Conservation (phyloP, 2,888 invertebrate genomes). For the Agrotis clavis region DNA sequence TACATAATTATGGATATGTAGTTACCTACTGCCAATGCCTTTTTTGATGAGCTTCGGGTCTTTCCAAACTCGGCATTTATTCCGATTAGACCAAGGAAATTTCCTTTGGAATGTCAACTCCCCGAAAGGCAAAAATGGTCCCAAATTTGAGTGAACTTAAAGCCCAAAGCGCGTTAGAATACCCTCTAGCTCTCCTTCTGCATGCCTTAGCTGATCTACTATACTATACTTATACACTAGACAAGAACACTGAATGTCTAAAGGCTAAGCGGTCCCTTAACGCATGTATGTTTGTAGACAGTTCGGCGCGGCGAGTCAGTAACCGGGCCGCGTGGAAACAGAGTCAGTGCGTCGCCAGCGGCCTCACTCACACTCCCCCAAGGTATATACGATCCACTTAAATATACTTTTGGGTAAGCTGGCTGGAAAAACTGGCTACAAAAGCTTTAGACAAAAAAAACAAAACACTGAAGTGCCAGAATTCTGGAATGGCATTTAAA, state of each 20-base stretch:
- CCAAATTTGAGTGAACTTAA: background rate
- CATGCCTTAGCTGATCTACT: slow-evolving; percentile 57
- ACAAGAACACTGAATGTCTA: slow-evolving; percentile 69
- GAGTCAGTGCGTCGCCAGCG: slow-evolving; percentile 96
- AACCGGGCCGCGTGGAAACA: slow-evolving; percentile 96
- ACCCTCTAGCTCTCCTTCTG: slow-evolving; percentile 43
- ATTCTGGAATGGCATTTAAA: background rate
- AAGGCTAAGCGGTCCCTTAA: slow-evolving; percentile 90
- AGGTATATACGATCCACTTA: slow-evolving; percentile 73
- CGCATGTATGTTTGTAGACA: slow-evolving; percentile 96
- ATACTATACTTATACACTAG: slow-evolving; percentile 66
- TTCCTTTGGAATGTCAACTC: no score
- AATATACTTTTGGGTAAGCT: slow-evolving; percentile 11
- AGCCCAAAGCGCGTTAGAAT: slow-evolving; percentile 8
- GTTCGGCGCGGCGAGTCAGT: slow-evolving; percentile 96
- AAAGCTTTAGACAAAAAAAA: slow-evolving; percentile 10
- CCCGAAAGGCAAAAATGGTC: no score
- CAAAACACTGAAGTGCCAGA: background rate
- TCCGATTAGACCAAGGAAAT: background rate
- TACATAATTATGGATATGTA: background rate
- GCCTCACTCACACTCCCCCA: slow-evolving; percentile 90
- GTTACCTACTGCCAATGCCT: background rate
- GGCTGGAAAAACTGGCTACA: slow-evolving; percentile 10
- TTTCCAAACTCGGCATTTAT: background rate
- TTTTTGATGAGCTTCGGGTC: background rate